Evolutionary conservation across 2,113 vertebrate species (phyloP).

Genomic region (Gambusia holbrooki): DNA sequence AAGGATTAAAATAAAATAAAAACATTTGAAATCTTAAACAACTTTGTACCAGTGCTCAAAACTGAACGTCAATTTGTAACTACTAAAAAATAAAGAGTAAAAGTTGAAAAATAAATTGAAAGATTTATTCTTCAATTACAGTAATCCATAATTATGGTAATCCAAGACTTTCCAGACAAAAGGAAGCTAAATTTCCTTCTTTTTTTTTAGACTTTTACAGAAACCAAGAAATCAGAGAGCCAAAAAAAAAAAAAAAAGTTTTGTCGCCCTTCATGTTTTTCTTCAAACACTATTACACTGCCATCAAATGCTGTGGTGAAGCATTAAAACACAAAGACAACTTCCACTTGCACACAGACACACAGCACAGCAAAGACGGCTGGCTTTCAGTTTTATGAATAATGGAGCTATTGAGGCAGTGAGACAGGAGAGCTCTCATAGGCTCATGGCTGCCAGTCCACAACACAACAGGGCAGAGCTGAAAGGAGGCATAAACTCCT

Average conservation of each 20-base stretch:
- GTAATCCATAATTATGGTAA: no score
- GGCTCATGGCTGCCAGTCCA: conserved; percentile 55
- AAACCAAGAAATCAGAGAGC: not conserved
- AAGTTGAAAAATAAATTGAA: not conserved
- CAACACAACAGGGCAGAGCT: conserved; percentile 63
- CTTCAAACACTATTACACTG: no score
- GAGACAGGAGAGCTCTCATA: conserved; percentile 68
- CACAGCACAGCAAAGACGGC: conserved; percentile 16
- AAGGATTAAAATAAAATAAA: not conserved
- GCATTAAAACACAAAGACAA: conserved; percentile 26
- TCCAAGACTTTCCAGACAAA: not conserved
- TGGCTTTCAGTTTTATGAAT: conserved; percentile 65
- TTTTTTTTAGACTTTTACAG: no score
- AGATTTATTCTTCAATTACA: not conserved
- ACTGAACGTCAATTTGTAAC: no score
- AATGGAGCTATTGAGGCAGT: conserved; percentile 65
- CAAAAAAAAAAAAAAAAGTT: not conserved
- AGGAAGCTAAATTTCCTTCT: not conserved
- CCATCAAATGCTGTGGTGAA: not conserved
- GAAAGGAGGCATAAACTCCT: conserved; percentile 53
- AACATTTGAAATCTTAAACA: not conserved
- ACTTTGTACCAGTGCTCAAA: not conserved
- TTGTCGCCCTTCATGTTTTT: not conserved
- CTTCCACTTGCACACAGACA: conserved; percentile 4
- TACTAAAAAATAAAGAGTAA: not conserved